These are phyloP conservation scores for Xenopus laevis DNA, from an alignment of 2,113 vertebrate species.

Conservation along the genomic window DNA sequence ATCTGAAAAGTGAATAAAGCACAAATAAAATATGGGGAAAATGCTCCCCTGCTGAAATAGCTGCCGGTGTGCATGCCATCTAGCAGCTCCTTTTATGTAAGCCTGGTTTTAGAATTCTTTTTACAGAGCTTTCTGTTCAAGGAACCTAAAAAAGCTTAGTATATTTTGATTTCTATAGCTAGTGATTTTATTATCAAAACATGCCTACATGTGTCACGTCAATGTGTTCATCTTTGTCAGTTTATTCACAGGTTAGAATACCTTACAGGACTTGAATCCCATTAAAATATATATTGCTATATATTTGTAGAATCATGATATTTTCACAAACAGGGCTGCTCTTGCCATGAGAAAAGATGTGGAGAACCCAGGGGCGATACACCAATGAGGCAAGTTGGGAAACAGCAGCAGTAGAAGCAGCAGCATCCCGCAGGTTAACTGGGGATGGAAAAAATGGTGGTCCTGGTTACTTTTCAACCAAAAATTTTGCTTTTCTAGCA, in stretches of 20 bases:
- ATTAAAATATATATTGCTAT: too few relatives aligned
- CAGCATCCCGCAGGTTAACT: too few relatives aligned
- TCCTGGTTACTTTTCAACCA: too few relatives aligned
- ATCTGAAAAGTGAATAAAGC: background rate
- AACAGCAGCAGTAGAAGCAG: too few relatives aligned
- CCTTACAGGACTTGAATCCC: background rate
- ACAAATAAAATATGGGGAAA: background rate
- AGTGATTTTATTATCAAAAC: background rate
- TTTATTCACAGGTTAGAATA: background rate
- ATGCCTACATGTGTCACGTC: background rate
- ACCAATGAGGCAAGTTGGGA: too few relatives aligned
- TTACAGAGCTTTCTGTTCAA: background rate
- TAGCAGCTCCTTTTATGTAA: background rate
- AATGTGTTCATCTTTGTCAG: background rate
- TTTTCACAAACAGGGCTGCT: too few relatives aligned
- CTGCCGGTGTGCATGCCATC: background rate
- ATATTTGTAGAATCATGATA: too few relatives aligned
- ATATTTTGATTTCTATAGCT: background rate
- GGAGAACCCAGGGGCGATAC: too few relatives aligned
- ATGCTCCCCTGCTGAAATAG: constrained; percentile 18
- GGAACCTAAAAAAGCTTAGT: background rate
- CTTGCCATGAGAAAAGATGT: too few relatives aligned
- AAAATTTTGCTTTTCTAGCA: too few relatives aligned
- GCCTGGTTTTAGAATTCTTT: background rate
- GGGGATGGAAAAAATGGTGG: too few relatives aligned